Percentiles rank a stretch among this genome's conserved stretches.
Conservation (phyloP, 2,113 vertebrate genomes). For the Clupea harengus region DNA sequence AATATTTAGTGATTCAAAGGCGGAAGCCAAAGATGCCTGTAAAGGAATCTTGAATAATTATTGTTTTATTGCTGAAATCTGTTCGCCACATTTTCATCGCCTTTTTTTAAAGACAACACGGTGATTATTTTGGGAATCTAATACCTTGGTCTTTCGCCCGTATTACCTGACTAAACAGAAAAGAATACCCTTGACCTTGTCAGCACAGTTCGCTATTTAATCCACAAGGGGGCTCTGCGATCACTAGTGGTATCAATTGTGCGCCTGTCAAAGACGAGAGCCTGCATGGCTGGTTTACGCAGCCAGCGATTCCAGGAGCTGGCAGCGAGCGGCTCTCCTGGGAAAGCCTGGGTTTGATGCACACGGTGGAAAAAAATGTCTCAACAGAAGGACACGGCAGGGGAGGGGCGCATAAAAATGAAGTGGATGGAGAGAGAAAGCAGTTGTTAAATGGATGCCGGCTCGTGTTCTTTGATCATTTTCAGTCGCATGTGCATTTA, state of each 20-base stretch:
- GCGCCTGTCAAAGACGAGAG: constrained; percentile 33
- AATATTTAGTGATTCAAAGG: background rate
- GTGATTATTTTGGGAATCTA: constrained; percentile 13
- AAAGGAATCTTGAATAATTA: background rate
- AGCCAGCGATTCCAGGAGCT: constrained; percentile 45
- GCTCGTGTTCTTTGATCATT: background rate
- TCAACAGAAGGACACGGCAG: constrained; percentile 44
- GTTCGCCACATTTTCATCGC: background rate
- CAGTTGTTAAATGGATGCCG: constrained; percentile 3
- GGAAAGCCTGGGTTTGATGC: constrained; percentile 36
- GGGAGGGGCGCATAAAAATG: constrained; percentile 39
- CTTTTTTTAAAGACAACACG: background rate
- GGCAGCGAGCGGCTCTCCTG: constrained; percentile 42
- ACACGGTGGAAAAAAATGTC: constrained; percentile 32
- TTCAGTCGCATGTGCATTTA: background rate
- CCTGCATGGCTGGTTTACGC: constrained; percentile 44
- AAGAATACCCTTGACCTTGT: constrained; percentile 24
- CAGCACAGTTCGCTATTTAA: constrained; percentile 15
- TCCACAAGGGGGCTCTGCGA: constrained; percentile 41
- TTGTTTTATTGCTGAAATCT: background rate
- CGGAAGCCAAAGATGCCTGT: background rate
- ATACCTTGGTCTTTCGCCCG: background rate
- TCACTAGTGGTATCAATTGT: constrained; percentile 31
- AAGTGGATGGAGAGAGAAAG: constrained; percentile 15
- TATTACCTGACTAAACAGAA: constrained; percentile 23